Percentiles rank a stretch among this genome's conserved stretches.
Conservation (phyloP, 2,113 vertebrate genomes). For the Neodontobutis hainanensis region DNA sequence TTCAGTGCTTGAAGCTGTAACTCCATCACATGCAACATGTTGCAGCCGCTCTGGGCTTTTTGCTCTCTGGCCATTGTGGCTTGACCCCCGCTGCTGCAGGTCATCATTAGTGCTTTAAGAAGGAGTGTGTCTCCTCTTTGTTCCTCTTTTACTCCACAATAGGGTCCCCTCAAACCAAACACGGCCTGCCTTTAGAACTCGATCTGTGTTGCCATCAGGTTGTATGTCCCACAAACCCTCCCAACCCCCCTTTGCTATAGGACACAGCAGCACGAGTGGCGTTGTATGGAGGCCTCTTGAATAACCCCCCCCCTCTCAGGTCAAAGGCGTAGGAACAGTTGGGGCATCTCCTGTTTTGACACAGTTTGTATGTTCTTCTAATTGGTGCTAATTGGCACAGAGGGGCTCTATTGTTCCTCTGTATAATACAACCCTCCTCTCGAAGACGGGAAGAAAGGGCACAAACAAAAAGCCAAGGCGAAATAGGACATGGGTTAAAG, state of each 20-base stretch:
- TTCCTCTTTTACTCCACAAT: constrained; percentile 62
- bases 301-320: constrained; percentile 51
- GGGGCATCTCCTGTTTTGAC: constrained; percentile 78
- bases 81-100: constrained; percentile 59
- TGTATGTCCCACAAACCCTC: constrained; percentile 39
- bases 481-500: constrained; percentile 64
- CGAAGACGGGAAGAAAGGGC: constrained; percentile 53
- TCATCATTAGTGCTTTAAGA: constrained; percentile 58
- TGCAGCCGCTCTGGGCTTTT: constrained; percentile 55
- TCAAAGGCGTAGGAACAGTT: constrained; percentile 67
- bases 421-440: constrained; percentile 68
- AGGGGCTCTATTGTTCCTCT: constrained; percentile 76
- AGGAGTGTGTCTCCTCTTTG: constrained; percentile 65
- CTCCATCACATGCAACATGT: constrained; percentile 64
- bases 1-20: background rate
- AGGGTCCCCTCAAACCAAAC: constrained; percentile 60
- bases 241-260: constrained; percentile 32
- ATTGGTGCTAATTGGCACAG: constrained; percentile 80
- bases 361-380: constrained; percentile 78
- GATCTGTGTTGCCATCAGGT: constrained; percentile 56
- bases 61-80: constrained; percentile 54
- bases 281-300: constrained; percentile 57
- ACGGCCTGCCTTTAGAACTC: constrained; percentile 58
- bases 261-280: constrained; percentile 46
- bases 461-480: constrained; percentile 66